phyloP scores from a whole-genome alignment of 1,140 invertebrate genomes.

The Leguminivora glycinivorella region DNA sequence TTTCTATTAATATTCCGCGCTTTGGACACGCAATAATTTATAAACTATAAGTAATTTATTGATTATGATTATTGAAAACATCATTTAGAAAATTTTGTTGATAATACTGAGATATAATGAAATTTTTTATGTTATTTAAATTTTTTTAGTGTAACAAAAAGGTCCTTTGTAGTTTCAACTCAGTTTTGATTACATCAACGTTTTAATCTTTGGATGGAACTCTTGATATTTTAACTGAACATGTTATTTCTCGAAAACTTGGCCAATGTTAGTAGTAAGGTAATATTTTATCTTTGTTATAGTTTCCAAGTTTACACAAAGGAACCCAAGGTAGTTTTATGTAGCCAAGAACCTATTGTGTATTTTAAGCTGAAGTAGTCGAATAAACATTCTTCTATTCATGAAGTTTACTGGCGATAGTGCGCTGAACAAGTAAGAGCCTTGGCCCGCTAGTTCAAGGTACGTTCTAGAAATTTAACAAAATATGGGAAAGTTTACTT shows the following conservation, averaged over 20 bases:
- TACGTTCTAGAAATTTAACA: neutral
- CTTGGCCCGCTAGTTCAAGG: neutral
- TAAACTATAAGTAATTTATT: no score
- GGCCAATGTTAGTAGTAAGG: neutral
- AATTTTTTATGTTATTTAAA: no score
- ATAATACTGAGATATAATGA: no score
- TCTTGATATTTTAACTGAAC: neutral
- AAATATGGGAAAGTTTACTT: no score
- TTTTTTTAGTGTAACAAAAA: no score
- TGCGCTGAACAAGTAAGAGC: neutral
- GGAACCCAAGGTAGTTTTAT: neutral
- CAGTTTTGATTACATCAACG: neutral
- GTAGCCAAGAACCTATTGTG: conserved; percentile 8
- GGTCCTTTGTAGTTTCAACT: no score
- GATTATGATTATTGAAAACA: no score
- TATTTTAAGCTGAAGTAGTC: neutral
- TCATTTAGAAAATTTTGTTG: no score
- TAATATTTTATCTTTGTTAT: conserved; percentile 4
- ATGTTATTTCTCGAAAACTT: neutral
- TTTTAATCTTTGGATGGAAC: neutral
- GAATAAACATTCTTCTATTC: conserved; percentile 18
- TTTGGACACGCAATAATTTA: no score
- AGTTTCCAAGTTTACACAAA: conserved; percentile 11
- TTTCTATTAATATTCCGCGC: no score
- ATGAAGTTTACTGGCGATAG: neutral